Conservation (phyloP, 53 echinoderm and acorn worm species). For the Pentamera pediparva region DNA sequence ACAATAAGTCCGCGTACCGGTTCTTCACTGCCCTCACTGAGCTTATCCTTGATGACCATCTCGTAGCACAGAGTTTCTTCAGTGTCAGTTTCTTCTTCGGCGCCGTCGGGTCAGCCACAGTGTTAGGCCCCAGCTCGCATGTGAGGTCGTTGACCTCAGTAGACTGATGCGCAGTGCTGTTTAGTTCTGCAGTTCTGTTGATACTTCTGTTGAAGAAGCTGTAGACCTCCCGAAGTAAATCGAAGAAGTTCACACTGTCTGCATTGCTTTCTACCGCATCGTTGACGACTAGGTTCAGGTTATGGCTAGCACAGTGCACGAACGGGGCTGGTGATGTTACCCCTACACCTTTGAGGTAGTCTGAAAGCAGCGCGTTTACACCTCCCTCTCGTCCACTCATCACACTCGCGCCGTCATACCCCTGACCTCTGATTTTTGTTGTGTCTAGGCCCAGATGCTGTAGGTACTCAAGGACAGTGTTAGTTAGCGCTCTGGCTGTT, state of each 20-base stretch:
- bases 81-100: constrained; percentile 3
- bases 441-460: not conserved
- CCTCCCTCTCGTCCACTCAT: not conserved
- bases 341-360: constrained; percentile 5
- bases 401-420: not conserved
- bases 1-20: constrained; percentile 8
- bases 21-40: constrained; percentile 1
- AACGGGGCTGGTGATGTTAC: not conserved
- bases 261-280: constrained; percentile 1
- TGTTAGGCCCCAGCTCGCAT: not conserved
- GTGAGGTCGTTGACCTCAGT: constrained; percentile 5
- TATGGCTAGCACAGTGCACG: not conserved
- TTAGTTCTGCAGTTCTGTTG: not conserved
- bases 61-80: not conserved
- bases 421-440: not conserved
- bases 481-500: not conserved
- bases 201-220: constrained; percentile 11
- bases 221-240: not conserved
- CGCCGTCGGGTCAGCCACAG: not conserved
- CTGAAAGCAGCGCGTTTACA: not conserved
- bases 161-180: not conserved
- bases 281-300: not conserved
- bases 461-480: not conserved
- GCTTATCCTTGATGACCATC: not conserved
- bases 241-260: not conserved